Conservation (phyloP, 2,113 vertebrate genomes). For the Lynx canadensis region DNA sequence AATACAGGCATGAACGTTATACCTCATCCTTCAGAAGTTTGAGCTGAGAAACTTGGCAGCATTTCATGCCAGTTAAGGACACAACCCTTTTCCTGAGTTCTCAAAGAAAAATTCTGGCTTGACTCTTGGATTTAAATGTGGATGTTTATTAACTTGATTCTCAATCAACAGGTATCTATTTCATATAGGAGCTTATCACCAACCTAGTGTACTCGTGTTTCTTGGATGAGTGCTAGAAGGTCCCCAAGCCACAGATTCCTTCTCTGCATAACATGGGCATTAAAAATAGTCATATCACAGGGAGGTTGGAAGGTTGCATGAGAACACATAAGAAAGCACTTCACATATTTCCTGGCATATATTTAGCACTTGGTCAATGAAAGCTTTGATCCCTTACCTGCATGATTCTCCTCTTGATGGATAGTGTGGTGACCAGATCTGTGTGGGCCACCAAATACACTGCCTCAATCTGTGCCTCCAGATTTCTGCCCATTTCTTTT, state of each 20-base stretch:
- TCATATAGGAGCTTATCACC: background rate
- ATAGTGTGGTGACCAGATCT: background rate
- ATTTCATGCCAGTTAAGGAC: background rate
- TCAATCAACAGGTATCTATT: background rate
- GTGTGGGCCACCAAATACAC: background rate
- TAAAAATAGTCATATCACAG: background rate
- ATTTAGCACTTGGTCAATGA: background rate
- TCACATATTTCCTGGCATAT: background rate
- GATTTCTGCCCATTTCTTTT: constrained; percentile 1
- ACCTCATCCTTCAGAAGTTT: constrained; percentile 11
- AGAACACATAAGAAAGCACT: background rate
- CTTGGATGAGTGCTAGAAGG: background rate
- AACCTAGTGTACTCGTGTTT: background rate
- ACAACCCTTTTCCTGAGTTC: background rate
- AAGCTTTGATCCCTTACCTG: background rate
- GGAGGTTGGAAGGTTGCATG: background rate
- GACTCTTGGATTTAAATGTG: background rate
- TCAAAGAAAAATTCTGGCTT: background rate
- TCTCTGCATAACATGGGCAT: background rate
- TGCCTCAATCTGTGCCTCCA: background rate
- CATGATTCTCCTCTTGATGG: background rate
- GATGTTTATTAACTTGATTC: background rate
- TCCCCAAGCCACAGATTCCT: background rate
- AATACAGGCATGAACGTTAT: background rate
- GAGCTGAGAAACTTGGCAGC: background rate